Base-by-base conservation (phyloP, 2,888 invertebrate genomes). In the Sminthurides aquaticus region DNA sequence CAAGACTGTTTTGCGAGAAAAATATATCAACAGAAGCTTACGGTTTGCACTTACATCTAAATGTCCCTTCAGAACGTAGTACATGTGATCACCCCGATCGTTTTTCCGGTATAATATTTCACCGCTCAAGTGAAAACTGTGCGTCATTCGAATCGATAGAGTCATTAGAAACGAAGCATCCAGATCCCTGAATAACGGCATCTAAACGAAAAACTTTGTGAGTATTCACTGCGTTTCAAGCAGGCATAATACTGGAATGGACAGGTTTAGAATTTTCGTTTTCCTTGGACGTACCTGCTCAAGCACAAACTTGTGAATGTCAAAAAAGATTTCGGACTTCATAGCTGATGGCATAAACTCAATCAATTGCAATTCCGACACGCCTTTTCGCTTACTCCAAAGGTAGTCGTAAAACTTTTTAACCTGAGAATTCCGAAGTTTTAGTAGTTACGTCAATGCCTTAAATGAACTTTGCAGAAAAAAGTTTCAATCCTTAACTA, bases 241-340 rank as follows among this genome's bases (percentile, higher is more conserved):
- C n/a, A n/a, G n/a, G n/a, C n/a, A n/a, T n/a, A n/a, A n/a, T n/a
- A n/a, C n/a, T n/a, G n/a, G n/a, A n/a, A n/a, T n/a, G n/a, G n/a
- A n/a, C n/a, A n/a, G n/a, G n/a, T n/a, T n/a, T n/a, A n/a, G n/a
- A n/a, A n/a, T n/a, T n/a, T n/a, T n/a, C n/a, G n/a, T n/a, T n/a
- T n/a, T n/a, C n/a, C n/a, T n/a, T n/a, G n/a, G n/a, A 34, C 27
- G 18, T 57, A 73, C 68, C 63, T 73, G 71, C 15, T 73, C 72
- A 28, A 74, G 49, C 3, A 71, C 69, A 62, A 74, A 74, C 55
- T 71, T 71, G 54, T 74, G 71, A 28, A 74, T 67, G 43, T 74
- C 71, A 52, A 71, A 74, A 48, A 67, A 74, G 3, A 73, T 71
- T 60, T 71, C 74, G 0, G 71, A 60, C 61, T 68, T 72, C 69